phyloP scores from a whole-genome alignment of 2,113 vertebrate species.

The Zosterops lateralis region DNA sequence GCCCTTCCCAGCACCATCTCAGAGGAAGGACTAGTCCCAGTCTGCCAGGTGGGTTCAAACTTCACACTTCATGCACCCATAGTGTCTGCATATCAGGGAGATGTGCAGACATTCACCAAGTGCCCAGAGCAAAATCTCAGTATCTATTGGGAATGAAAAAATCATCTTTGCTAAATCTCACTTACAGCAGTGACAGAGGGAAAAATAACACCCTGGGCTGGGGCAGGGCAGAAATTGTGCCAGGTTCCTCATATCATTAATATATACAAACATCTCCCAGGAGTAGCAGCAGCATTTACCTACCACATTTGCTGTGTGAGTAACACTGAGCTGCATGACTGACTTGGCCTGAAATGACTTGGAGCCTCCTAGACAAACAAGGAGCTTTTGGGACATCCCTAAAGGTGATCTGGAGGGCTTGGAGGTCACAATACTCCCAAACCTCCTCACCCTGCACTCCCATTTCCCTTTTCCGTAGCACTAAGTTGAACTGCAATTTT shows the following conservation, averaged over 20 bases:
- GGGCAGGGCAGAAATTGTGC: neutral
- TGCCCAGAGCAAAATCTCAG: neutral
- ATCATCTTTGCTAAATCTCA: neutral
- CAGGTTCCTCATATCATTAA: neutral
- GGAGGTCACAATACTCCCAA: neutral
- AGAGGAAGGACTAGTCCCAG: neutral
- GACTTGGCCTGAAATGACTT: neutral
- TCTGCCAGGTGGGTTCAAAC: neutral
- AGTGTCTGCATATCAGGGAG: neutral
- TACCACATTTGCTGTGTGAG: neutral
- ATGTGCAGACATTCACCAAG: neutral
- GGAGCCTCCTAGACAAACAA: neutral
- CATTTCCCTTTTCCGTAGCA: neutral
- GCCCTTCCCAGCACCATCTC: neutral
- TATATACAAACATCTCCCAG: neutral
- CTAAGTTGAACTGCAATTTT: neutral
- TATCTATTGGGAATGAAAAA: neutral
- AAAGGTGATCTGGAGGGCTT: neutral
- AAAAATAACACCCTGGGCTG: neutral
- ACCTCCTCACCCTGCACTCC: neutral
- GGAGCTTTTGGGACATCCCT: neutral
- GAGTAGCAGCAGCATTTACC: neutral
- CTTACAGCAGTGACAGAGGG: neutral
- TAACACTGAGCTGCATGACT: neutral
- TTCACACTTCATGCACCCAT: neutral